These are phyloP conservation scores for Dreissena rostriformis DNA, from an alignment of 1,140 invertebrate species.

Conservation along the genomic window DNA sequence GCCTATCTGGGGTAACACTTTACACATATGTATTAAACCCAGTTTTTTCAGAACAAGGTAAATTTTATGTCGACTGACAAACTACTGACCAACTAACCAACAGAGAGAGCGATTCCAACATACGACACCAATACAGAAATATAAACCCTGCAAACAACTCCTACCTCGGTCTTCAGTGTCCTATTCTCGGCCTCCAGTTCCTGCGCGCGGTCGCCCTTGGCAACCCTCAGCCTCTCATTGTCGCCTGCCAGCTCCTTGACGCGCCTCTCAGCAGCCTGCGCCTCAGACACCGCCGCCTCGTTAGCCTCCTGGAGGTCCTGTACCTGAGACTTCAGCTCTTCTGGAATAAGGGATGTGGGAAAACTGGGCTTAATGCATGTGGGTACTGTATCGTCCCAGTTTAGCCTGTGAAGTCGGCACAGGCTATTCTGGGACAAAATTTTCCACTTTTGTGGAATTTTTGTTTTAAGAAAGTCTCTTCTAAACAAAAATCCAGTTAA, in stretches of 20 bases:
- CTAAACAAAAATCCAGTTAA: not conserved
- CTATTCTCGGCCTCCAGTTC: conserved; percentile 42
- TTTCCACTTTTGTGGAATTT: not conserved
- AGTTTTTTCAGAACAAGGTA: too few relatives aligned
- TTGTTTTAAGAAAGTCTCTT: not conserved
- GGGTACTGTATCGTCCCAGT: not conserved
- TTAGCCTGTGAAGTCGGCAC: not conserved
- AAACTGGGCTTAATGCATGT: not conserved
- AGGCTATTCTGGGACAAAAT: not conserved
- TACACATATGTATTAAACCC: too few relatives aligned
- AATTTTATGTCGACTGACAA: too few relatives aligned
- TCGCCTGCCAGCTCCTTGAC: conserved; percentile 46
- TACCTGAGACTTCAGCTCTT: conserved; percentile 44
- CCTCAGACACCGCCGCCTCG: conserved; percentile 29
- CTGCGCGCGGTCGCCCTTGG: not conserved
- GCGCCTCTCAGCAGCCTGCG: conserved; percentile 15
- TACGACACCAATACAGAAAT: too few relatives aligned
- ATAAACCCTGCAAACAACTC: not conserved
- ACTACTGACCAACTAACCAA: too few relatives aligned
- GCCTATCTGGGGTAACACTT: too few relatives aligned
- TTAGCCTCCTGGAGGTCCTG: conserved; percentile 51
- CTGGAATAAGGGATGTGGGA: conserved; percentile 5
- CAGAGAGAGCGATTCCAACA: too few relatives aligned
- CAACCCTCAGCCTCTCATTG: conserved; percentile 33
- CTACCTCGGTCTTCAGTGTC: conserved; percentile 40